phyloP scores from a whole-genome alignment of 2,797 vertebrate species.

The Hozukius guyotensis region DNA sequence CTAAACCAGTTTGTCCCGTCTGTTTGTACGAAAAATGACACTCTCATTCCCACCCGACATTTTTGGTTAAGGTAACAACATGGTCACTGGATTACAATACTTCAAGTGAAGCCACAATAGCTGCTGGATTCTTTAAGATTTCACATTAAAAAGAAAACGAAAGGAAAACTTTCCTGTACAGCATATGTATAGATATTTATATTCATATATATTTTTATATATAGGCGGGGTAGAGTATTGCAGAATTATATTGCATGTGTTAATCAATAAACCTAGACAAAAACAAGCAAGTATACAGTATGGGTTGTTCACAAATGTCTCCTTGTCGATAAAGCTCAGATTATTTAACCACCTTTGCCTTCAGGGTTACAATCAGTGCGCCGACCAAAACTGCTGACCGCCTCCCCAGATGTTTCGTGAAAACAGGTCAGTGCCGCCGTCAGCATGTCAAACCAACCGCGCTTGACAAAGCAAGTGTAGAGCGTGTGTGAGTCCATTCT shows the following conservation, averaged over 20 bases:
- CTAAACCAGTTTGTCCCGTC: constrained; percentile 44
- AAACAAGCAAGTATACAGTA: constrained; percentile 84
- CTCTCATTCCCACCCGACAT: constrained; percentile 68
- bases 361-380: constrained; percentile 74
- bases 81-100: constrained; percentile 81
- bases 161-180: constrained; percentile 79
- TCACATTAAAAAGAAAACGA: constrained; percentile 76
- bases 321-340: constrained; percentile 75
- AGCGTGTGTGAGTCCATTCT: constrained; percentile 68
- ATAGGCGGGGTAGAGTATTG: constrained; percentile 85
- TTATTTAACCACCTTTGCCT: constrained; percentile 67
- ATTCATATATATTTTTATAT: constrained; percentile 82
- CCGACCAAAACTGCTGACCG: constrained; percentile 53
- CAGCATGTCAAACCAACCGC: constrained; percentile 63
- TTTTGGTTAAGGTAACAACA: constrained; percentile 84
- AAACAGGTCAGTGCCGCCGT: constrained; percentile 64
- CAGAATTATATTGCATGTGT: constrained; percentile 88
- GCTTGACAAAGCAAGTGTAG: constrained; percentile 62
- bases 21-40: constrained; percentile 57
- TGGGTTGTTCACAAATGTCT: constrained; percentile 79
- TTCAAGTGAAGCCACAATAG: constrained; percentile 81
- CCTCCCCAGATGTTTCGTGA: constrained; percentile 63
- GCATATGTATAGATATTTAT: constrained; percentile 82
- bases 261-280: constrained; percentile 81
- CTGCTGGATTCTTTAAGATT: constrained; percentile 81